Percentiles rank a stretch among this genome's conserved stretches.
phyloP scores from a whole-genome alignment of 1,140 invertebrate species.

The Temnothorax curvispinosus region DNA sequence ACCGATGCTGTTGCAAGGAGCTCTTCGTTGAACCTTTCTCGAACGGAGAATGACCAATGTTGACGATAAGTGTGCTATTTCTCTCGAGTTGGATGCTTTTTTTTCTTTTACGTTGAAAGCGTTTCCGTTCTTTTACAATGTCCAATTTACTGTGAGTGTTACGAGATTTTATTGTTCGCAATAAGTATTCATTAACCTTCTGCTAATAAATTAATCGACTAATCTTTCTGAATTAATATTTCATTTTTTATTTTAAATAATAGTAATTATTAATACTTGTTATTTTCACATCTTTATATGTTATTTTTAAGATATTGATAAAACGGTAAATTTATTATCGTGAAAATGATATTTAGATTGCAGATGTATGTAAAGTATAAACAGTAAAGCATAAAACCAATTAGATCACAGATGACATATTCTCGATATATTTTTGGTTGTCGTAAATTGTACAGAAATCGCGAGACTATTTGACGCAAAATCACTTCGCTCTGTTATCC shows the following conservation, averaged over 20 bases:
- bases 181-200: neutral
- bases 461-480: conserved; percentile 1
- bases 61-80: conserved; percentile 56
- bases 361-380: neutral
- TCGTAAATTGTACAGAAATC: conserved; percentile 13
- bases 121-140: conserved; percentile 4
- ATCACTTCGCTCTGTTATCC: conserved; percentile 12
- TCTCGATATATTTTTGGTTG: neutral
- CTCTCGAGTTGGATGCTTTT: conserved; percentile 26
- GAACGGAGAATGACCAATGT: conserved; percentile 54
- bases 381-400: neutral
- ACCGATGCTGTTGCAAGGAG: conserved; percentile 39
- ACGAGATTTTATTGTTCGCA: conserved; percentile 31
- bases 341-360: neutral
- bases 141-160: conserved; percentile 18
- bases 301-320: neutral
- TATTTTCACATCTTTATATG: neutral
- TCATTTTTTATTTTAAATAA: neutral
- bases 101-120: conserved; percentile 5
- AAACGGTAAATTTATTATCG: neutral
- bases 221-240: neutral
- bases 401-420: neutral
- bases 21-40: conserved; percentile 23
- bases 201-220: neutral
- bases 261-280: neutral